Base-by-base conservation (phyloP, 2,888 invertebrate species). In the Sialis lutaria region DNA sequence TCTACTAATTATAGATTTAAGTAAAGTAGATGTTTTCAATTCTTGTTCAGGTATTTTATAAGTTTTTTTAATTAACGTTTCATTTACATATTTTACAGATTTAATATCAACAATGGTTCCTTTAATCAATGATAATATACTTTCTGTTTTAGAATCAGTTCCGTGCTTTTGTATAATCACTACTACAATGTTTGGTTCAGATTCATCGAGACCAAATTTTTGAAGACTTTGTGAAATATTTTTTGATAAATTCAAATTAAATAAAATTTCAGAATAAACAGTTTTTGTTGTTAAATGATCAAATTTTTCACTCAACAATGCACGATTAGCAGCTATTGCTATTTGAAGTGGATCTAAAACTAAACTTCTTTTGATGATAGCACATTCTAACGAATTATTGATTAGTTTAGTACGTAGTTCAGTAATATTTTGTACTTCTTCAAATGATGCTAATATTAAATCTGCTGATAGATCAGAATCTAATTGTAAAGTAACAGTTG, bases 171-270 rank as follows among this genome's bases (percentile, higher is more conserved):
- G 58, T 47, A 76, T 55, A 1, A 66, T 54, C 10, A 64, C 67
- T 13, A 74, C 60, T 33, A 77, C 51, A 44, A 75, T 57, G 50
- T 67, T 64, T 6, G 55, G 63, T 48, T 70, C 69, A 2, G 59
- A 59, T 46, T 70, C 70, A 42, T 63, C 60, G 12, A 78, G 69
- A 1, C 82, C 81, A 63, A 82, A 83, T 50, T 68, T 76, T 44
- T 60, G 65, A 44, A 85, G 64, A 50, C 83, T 79, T 52, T 76
- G 74, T 4, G 76, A 70, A 51, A 84, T 84, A 54, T 80, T 82
- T 56, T 75, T 79, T 0, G 79, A 74, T 1, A 74, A 61, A 0
- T 82, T 82, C 49, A 84, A 64, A 59, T 78, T 79, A 57, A 71
- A 83, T 12, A 84, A 57, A 43, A 82, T 69, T 63, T 84, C 83